Base-by-base conservation (phyloP, 2,888 invertebrate genomes). In the Cabera pusaria region DNA sequence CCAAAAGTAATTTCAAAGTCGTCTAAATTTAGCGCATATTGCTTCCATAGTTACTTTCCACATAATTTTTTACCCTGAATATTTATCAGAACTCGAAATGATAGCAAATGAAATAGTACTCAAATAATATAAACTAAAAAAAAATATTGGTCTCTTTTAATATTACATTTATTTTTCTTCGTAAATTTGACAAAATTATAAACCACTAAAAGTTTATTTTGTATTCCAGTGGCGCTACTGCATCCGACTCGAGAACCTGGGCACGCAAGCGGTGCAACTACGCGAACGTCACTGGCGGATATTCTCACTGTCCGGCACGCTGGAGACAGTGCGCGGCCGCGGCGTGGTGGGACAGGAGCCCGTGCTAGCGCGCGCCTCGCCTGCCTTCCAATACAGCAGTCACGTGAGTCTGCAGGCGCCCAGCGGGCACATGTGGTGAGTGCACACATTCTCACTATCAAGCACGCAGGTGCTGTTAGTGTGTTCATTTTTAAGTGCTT, bases 311-410 rank as follows among this genome's bases (percentile, higher is more conserved):
- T 96, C 95, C 31, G 96, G 97, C 33, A 98, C 98, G 6, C 85
- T 98, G 63, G 98, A 98, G 88, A 98, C 98, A 0, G 96, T 96
- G 1, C 91, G 98, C 54, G 98, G 98, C 0, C 91, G 98, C 63
- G 98, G 97, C 21, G 98, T 99, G 28, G 98, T 98, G n/a, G 98
- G 98, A 0, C 97, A 98, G 90, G 98, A 99, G 87, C 98, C 98
- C 21, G 93, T 97, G 47, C 90, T 99, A 40, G 97, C 97, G 23
- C 92, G 94, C 44, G 91, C 93, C 45, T 90, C 96, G 58, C 98
- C 98, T 41, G 98, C 98, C 61, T 99, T 98, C 88, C 99, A 99
- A 86, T 99, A 99, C 82, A 97, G 97, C 77, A 98, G 97, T 77
- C 98, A 98, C 81, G 98, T 99, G 33, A 97, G 97, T 59, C 90